Evolutionary conservation across 2,113 vertebrate species (phyloP), one percentile per base, ranked within the genome.

Genomic region (Neotoma lepida): DNA sequence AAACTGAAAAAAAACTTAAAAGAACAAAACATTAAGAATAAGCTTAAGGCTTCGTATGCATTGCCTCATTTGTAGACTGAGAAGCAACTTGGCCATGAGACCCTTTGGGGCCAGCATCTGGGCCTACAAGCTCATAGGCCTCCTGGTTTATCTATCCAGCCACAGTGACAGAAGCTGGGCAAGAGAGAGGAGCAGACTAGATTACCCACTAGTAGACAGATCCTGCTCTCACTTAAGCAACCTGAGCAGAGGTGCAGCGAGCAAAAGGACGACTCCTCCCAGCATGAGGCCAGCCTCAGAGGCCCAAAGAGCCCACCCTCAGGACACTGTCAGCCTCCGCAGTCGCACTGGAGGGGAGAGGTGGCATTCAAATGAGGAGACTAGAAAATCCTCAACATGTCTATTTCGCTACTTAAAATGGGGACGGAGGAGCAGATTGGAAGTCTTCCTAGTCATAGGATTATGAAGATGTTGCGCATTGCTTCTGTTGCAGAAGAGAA

Each of bases 1-100:
- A 94, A 91, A 44, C n/a, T 80, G 4, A 68, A 84, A 85, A 84
- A 85, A 74, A 76, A 70, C 44, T 44, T 30, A 80, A n/a, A 7
- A 78, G 61, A 39, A 4, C 51, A 82, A 61, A 90, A 93, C 58
- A 18, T 12, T 51, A 30, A 35, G 61, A 86, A 13, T 80, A 82
- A 24, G 70, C 56, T 82, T 51, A 63, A 86, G 71, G 13, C 41
- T 10, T 95, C 46, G 54, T n/a, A 49, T 18, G 12, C 10, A 35
- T 68, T 49, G 41, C 41, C 64, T 30, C 26, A 46, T 5, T 22
- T 24, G 39, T 51, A 24, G 39, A 10, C 70, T 9, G 71, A 89
- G 70, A 70, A 39, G 68, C 8, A 73, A 18, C 26, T 15, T 51
- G 41, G 17, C 73, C 15, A 3, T 30, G 2, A 63, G 61, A 41